A percentile compares a stretch with the other conserved stretches of the same genome.
These are phyloP conservation scores for Heliconius melpomene DNA, from an alignment of 1,140 invertebrate species.

Conservation along the genomic window DNA sequence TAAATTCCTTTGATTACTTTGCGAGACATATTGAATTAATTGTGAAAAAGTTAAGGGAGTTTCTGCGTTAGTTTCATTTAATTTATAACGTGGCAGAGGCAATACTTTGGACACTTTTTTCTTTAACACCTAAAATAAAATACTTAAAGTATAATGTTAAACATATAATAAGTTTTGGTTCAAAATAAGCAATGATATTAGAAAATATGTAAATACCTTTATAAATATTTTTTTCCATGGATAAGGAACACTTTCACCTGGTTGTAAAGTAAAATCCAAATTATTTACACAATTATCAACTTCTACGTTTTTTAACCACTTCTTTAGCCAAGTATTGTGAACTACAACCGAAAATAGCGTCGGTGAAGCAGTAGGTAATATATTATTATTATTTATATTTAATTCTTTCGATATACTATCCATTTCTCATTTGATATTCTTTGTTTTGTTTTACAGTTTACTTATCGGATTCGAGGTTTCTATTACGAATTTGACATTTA, in stretches of 20 bases:
- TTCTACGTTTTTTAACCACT: conserved; percentile 82
- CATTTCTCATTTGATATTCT: conserved; percentile 73
- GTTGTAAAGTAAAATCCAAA: conserved; percentile 74
- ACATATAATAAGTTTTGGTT: conserved; percentile 13
- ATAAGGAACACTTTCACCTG: conserved; percentile 82
- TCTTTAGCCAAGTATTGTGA: conserved; percentile 85
- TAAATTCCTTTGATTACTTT: conserved; percentile 90
- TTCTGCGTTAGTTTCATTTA: conserved; percentile 80
- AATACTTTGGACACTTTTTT: conserved; percentile 86
- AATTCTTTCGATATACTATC: conserved; percentile 84
- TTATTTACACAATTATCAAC: conserved; percentile 81
- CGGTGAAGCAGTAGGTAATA: conserved; percentile 80
- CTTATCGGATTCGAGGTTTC: conserved; percentile 39
- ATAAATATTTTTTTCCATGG: conserved; percentile 84
- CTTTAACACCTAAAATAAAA: conserved; percentile 82
- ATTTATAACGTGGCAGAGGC: conserved; percentile 85
- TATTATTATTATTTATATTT: conserved; percentile 84
- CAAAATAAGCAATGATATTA: background rate
- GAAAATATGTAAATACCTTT: conserved; percentile 71
- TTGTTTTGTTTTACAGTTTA: conserved; percentile 68
- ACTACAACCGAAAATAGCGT: conserved; percentile 84
- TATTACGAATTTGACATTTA: conserved; percentile 40
- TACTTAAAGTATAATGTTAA: conserved; percentile 8
- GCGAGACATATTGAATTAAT: conserved; percentile 89
- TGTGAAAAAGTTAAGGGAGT: conserved; percentile 87